These are phyloP conservation scores for Halocynthia roretzi DNA, from an alignment of 23 tunicate species.

Conservation along the genomic window DNA sequence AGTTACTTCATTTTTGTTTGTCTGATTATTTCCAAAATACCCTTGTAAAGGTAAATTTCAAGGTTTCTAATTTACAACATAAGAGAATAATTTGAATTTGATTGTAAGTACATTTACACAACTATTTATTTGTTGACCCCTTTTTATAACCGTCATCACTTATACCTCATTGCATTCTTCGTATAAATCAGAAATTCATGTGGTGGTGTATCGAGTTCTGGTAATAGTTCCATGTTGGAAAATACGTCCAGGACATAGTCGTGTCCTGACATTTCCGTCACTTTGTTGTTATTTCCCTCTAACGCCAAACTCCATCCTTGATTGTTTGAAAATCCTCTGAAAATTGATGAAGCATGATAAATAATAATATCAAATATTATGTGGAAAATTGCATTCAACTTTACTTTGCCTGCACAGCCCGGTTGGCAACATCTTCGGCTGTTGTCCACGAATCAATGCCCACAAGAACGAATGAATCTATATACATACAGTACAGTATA, in stretches of 20 bases:
- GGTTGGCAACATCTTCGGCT: conserved; percentile 25
- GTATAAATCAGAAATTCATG: conserved; percentile 10
- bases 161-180: neutral
- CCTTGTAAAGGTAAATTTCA: too few relatives aligned
- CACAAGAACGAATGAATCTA: conserved; percentile 4
- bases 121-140: too few relatives aligned
- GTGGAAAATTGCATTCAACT: neutral
- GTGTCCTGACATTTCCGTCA: conserved; percentile 22
- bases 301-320: conserved; percentile 28
- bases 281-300: neutral
- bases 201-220: conserved; percentile 17
- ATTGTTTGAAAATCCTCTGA: neutral
- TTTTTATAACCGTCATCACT: too few relatives aligned
- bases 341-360: neutral
- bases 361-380: neutral
- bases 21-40: too few relatives aligned
- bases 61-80: too few relatives aligned
- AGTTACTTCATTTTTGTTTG: too few relatives aligned
- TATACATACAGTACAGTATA: neutral
- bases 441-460: conserved; percentile 27
- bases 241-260: conserved; percentile 18
- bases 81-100: too few relatives aligned
- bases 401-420: conserved; percentile 14
- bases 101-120: too few relatives aligned
- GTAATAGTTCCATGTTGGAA: conserved; percentile 15